Conservation (phyloP, 2,113 vertebrate species). For the Scartelaos histophorus region DNA sequence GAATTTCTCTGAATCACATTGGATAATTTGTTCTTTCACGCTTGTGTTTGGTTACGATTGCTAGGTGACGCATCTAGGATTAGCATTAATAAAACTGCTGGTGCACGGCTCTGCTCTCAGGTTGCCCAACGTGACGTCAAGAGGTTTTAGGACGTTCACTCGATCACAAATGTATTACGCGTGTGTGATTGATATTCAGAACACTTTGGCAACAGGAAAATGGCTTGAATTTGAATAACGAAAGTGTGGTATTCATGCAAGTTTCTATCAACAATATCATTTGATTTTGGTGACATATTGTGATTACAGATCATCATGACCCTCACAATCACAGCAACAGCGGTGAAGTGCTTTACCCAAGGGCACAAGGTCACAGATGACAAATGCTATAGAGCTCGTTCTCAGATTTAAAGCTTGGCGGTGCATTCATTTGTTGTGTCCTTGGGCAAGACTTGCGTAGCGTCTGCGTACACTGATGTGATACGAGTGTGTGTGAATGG, state of each 20-base stretch:
- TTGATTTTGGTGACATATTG: too few species aligned
- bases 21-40: conserved; percentile 45
- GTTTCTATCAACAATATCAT: too few species aligned
- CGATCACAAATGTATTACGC: conserved; percentile 11
- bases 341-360: too few species aligned
- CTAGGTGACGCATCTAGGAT: conserved; percentile 38
- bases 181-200: background rate
- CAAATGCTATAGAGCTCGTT: too few species aligned
- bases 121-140: conserved; percentile 32
- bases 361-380: too few species aligned
- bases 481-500: too few species aligned
- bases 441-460: too few species aligned
- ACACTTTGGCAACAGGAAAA: background rate
- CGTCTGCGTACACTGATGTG: too few species aligned
- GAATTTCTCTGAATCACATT: conserved; percentile 43
- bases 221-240: background rate
- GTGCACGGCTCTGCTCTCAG: conserved; percentile 29
- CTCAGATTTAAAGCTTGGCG: too few species aligned
- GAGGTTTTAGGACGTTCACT: conserved; percentile 25
- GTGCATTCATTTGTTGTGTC: too few species aligned
- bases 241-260: background rate
- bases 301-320: too few species aligned
- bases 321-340: too few species aligned
- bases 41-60: conserved; percentile 50
- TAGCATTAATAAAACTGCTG: conserved; percentile 44